Evolutionary conservation across 2,888 invertebrate species (phyloP), one percentile per base, ranked within the genome.

Genomic region (Perizoma flavofasciatum): DNA sequence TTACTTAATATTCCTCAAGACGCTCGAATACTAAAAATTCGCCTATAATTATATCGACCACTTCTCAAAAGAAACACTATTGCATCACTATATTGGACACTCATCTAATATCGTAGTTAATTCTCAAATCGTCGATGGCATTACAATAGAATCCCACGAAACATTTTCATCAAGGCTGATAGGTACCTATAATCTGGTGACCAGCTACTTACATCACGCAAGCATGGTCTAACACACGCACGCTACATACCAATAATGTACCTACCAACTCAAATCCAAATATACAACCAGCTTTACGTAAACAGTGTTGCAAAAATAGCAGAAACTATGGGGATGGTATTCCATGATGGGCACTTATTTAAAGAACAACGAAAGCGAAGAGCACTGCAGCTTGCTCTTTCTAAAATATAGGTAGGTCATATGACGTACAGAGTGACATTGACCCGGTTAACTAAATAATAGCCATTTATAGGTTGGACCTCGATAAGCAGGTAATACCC

Each of bases 381-480:
- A 22, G 22, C 22, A 37, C 37, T 37, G 4, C 45, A 6, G 7
- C 6, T 6, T 22, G 5, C 7, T 4, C 22, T 10, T 10, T n/a
- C n/a, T 41, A n/a, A 9, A 45, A 45, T 11, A 45, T 45, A 45
- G 22, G 46, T 33, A 11, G 44, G 6, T 44, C 22, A 4, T 6
- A 39, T 41, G 41, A 41, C 33, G 56, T 40, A 47, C 10, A 0
- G 6, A 33, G 0, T 63, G 70, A 61, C 71, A 73, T 66, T 79
- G 74, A 76, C 75, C 73, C 59, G 56, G 74, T 72, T 72, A 65
- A 50, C 56, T 58, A 59, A 69, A 71, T 66, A 67, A 60, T 63
- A 60, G 59, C 33, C 41, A 48, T 55, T 55, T 52, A 61, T 50
- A 63, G 41, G 22, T 50, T 41, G 45, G 50, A 66, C 45, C 46